phyloP scores from a whole-genome alignment of 2,797 vertebrate genomes.

The Sebastes cheni region DNA sequence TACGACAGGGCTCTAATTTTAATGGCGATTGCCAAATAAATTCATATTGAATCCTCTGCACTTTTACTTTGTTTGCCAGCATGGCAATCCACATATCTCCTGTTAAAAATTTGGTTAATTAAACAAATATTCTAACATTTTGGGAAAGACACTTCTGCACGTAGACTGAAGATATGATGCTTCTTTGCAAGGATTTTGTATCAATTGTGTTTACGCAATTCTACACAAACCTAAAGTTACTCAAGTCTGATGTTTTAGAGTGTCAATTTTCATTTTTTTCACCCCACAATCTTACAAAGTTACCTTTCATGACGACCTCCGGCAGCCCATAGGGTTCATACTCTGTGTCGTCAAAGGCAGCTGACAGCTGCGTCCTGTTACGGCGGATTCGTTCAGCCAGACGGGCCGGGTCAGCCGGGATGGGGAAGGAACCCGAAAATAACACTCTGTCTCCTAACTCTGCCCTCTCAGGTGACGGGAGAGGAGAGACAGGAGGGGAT shows the following conservation, averaged over 20 bases:
- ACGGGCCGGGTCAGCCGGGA: conserved; percentile 79
- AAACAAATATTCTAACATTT: too few relatives aligned
- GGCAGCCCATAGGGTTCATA: conserved; percentile 88
- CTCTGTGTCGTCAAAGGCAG: conserved; percentile 85
- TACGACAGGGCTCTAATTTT: not conserved
- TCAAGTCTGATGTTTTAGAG: not conserved
- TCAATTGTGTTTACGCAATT: not conserved
- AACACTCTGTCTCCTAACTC: conserved; percentile 42
- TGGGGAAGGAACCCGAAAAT: conserved; percentile 78
- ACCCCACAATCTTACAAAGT: not conserved
- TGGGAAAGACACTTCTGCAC: not conserved
- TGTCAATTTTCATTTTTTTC: not conserved
- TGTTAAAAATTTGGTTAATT: not conserved
- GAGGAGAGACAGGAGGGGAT: conserved; percentile 51
- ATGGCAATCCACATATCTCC: not conserved
- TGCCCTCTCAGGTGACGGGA: not conserved
- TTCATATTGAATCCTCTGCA: not conserved
- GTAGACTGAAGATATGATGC: too few relatives aligned
- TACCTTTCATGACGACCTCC: conserved; percentile 88
- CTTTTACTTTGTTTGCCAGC: not conserved
- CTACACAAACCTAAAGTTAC: not conserved
- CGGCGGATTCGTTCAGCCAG: conserved; percentile 80
- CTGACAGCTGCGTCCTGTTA: conserved; percentile 82
- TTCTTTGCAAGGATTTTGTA: not conserved
- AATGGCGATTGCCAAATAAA: not conserved